Evolutionary conservation across 1,140 invertebrate genomes (phyloP).

Genomic region (Zaprionus gabonicus): DNA sequence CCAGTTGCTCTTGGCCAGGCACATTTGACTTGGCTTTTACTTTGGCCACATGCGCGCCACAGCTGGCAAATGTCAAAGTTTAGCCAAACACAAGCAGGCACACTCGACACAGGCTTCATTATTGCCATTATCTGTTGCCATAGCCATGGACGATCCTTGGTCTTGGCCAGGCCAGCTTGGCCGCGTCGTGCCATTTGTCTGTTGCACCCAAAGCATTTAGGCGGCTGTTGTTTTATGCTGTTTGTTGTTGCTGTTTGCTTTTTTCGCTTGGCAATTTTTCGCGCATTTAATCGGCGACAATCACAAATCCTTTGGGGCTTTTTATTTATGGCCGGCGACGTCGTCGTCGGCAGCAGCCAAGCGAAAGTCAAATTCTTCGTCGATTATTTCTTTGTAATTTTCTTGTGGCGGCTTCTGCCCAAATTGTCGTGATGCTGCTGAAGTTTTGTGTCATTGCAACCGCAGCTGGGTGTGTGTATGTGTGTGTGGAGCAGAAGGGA

Average conservation of each 20-base stretch:
- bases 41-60: conserved; percentile 46
- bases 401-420: conserved; percentile 57
- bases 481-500: conserved; percentile 9
- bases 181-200: conserved; percentile 62
- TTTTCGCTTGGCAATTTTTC: conserved; percentile 48
- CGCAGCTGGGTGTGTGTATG: background rate
- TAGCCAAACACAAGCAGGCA: conserved; percentile 66
- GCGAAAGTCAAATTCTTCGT: conserved; percentile 81
- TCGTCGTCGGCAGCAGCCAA: conserved; percentile 42
- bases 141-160: conserved; percentile 5
- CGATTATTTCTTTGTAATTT: conserved; percentile 74
- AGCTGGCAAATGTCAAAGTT: conserved; percentile 80
- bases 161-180: conserved; percentile 23
- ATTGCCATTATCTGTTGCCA: conserved; percentile 35
- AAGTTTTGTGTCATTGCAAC: conserved; percentile 65
- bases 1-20: conserved; percentile 5
- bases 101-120: conserved; percentile 51
- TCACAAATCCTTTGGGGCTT: conserved; percentile 73
- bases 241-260: conserved; percentile 31
- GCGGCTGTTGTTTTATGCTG: conserved; percentile 28
- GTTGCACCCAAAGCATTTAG: conserved; percentile 73
- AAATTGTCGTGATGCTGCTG: conserved; percentile 54
- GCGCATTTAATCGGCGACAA: conserved; percentile 79
- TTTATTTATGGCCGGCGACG: conserved; percentile 74
- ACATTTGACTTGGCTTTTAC: conserved; percentile 56